A percentile compares a stretch with the other conserved stretches of the same genome.
phyloP scores from a whole-genome alignment of 2,113 vertebrate species.

The Dipodomys merriami region DNA sequence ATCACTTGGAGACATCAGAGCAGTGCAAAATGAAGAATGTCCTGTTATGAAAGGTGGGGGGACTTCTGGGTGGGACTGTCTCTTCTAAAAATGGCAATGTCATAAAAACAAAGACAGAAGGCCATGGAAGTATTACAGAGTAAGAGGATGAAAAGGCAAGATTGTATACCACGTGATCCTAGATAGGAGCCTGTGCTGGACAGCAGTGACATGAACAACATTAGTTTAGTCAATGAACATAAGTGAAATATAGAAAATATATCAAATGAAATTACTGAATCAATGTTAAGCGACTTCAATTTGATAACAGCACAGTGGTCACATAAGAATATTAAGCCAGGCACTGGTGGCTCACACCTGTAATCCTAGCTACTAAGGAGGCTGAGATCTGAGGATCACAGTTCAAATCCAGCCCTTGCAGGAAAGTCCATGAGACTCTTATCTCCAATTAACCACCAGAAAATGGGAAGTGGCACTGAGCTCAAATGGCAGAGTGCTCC shows the following conservation, averaged over 20 bases:
- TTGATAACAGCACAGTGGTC: too few relatives aligned
- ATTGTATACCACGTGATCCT: not conserved
- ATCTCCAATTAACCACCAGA: too few relatives aligned
- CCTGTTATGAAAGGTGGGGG: not conserved
- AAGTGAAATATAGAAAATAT: not conserved
- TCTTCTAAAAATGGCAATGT: constrained; percentile 44
- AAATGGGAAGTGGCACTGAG: too few relatives aligned
- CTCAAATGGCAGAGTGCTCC: too few relatives aligned
- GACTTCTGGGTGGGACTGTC: not conserved
- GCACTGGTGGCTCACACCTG: too few relatives aligned
- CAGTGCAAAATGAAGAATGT: constrained; percentile 39
- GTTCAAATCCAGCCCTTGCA: too few relatives aligned
- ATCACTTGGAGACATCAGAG: constrained; percentile 40
- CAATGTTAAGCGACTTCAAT: too few relatives aligned
- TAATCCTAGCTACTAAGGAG: too few relatives aligned
- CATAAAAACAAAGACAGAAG: constrained; percentile 45
- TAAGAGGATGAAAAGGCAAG: not conserved
- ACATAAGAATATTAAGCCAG: not conserved
- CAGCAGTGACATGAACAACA: not conserved
- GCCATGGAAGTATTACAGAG: constrained; percentile 25
- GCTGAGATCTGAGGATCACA: too few relatives aligned
- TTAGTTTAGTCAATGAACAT: constrained; percentile 25
- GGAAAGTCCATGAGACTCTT: too few relatives aligned
- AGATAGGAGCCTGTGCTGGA: not conserved
- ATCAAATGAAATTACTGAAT: too few relatives aligned